A percentile compares a stretch with the other conserved stretches of the same genome.
phyloP scores from a whole-genome alignment of 2,797 vertebrate genomes.

The Phrynocephalus forsythii region DNA sequence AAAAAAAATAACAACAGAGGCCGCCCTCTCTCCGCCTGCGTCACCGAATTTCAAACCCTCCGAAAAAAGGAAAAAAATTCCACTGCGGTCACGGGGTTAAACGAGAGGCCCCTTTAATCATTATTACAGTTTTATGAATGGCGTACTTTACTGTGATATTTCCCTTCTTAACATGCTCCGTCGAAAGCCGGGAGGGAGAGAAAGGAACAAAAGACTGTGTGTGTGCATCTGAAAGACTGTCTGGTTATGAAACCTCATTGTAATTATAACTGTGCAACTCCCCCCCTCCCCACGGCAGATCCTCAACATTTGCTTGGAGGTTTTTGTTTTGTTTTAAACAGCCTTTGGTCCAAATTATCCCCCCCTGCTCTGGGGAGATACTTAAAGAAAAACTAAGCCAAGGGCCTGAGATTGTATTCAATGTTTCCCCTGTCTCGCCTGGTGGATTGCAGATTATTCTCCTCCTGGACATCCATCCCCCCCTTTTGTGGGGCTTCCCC shows the following conservation, averaged over 20 bases:
- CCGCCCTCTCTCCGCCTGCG: neutral
- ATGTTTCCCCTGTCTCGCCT: neutral
- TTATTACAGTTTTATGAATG: conserved; percentile 68
- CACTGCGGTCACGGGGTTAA: conserved; percentile 68
- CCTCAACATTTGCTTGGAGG: conserved; percentile 2
- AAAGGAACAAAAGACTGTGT: conserved; percentile 64
- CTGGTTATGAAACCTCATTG: conserved; percentile 45
- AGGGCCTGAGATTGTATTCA: neutral
- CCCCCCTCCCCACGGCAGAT: neutral
- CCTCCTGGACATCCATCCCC: no score
- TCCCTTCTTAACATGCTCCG: conserved; percentile 64
- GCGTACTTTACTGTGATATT: conserved; percentile 62
- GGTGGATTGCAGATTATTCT: neutral
- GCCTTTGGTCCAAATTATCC: conserved; percentile 15
- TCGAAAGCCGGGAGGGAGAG: neutral
- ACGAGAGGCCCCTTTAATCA: conserved; percentile 66
- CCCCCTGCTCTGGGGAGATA: neutral
- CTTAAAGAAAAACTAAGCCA: neutral
- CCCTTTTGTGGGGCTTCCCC: neutral
- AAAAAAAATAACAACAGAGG: conserved; percentile 37
- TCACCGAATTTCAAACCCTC: conserved; percentile 63
- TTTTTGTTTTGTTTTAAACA: neutral
- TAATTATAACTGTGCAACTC: conserved; percentile 24
- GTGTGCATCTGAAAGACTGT: conserved; percentile 43
- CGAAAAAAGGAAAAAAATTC: conserved; percentile 51